phyloP scores from a whole-genome alignment of 1,140 invertebrate genomes.

The Zaprionus davidi region DNA sequence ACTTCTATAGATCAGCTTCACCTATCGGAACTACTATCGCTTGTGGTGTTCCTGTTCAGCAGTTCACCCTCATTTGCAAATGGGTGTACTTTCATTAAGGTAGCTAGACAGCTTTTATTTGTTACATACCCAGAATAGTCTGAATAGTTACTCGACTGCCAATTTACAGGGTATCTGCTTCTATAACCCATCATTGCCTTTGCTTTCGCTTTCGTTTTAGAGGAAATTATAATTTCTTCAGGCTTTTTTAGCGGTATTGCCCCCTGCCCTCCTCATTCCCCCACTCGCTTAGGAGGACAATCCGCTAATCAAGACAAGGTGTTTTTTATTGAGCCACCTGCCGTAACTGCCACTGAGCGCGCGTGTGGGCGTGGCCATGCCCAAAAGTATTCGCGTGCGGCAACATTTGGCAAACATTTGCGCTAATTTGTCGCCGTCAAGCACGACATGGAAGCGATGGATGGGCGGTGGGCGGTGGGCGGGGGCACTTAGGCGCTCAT shows the following conservation, averaged over 20 bases:
- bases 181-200: not conserved
- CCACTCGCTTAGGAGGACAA: not conserved
- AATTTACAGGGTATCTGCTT: not conserved
- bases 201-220: not conserved
- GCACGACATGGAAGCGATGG: conserved; percentile 35
- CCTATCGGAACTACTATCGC: too few relatives aligned
- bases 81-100: too few relatives aligned
- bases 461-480: not conserved
- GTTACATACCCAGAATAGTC: too few relatives aligned
- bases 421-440: conserved; percentile 62
- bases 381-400: conserved; percentile 29
- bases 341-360: conserved; percentile 12
- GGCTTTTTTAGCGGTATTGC: conserved; percentile 11
- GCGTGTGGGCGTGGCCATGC: conserved; percentile 10
- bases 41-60: too few relatives aligned
- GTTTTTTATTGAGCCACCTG: conserved; percentile 52
- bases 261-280: not conserved
- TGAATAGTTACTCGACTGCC: not conserved
- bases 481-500: not conserved
- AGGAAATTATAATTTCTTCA: conserved; percentile 9
- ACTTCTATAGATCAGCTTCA: too few relatives aligned
- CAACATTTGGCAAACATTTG: conserved; percentile 51
- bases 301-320: conserved; percentile 53
- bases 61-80: too few relatives aligned
- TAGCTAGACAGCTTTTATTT: too few relatives aligned